Conservation (phyloP, 2,888 invertebrate species). For the Tipula vernalis region DNA sequence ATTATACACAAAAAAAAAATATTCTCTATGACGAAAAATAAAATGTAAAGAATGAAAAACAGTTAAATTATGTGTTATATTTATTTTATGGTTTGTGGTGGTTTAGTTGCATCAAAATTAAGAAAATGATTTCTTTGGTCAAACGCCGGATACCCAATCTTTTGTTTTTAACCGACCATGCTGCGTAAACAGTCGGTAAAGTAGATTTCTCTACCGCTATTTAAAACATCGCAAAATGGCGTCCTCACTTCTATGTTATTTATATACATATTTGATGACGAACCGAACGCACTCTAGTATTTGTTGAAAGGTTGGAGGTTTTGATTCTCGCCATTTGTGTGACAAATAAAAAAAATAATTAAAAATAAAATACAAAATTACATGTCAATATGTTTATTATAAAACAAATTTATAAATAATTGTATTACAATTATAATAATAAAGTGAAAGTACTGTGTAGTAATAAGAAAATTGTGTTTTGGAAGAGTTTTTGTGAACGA, state of each 20-base stretch:
- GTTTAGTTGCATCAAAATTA: no score
- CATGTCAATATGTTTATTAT: neutral
- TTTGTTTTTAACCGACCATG: neutral
- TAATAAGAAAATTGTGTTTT: neutral
- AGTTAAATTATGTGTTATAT: neutral
- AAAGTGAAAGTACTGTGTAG: neutral
- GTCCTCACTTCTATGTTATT: neutral
- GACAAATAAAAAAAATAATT: neutral
- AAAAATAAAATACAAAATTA: neutral
- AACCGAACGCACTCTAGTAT: neutral
- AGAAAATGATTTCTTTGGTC: no score
- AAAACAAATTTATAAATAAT: neutral
- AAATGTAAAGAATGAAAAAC: neutral
- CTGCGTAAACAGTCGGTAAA: neutral
- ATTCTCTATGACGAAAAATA: neutral
- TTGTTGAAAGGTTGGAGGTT: neutral
- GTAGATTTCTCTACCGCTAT: neutral
- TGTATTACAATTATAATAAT: neutral
- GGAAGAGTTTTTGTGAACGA: neutral
- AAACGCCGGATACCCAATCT: no score
- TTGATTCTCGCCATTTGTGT: slow-evolving; percentile 5
- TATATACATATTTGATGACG: neutral
- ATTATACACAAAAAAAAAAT: neutral
- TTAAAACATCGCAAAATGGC: neutral
- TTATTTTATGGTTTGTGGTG: neutral